These are phyloP conservation scores for Poecilia picta DNA, from an alignment of 2,797 vertebrate genomes.

Conservation along the genomic window DNA sequence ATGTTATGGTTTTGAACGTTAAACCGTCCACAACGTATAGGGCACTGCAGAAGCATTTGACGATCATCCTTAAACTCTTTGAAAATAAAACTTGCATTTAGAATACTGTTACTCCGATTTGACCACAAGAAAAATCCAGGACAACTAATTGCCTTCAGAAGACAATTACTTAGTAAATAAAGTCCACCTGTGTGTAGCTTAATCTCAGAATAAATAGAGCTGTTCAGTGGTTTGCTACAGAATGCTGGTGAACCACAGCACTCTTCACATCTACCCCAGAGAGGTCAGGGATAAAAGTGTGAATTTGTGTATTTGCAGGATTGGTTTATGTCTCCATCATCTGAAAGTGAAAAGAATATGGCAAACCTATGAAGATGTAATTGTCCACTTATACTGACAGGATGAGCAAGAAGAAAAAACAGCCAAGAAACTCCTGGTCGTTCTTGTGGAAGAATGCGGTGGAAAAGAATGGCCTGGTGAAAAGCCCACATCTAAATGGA, in stretches of 20 bases:
- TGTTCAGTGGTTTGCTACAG: background rate
- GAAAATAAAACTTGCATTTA: background rate
- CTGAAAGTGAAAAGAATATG: background rate
- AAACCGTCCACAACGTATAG: background rate
- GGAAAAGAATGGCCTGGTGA: background rate
- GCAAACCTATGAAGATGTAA: background rate
- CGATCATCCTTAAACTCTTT: background rate
- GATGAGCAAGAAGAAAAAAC: background rate
- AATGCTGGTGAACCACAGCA: background rate
- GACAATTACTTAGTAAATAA: background rate
- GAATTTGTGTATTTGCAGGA: background rate
- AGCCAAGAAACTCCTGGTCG: background rate
- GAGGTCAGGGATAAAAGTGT: background rate
- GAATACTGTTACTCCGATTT: background rate
- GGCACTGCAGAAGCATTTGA: background rate
- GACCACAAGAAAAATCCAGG: background rate
- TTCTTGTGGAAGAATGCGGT: background rate
- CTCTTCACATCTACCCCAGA: background rate
- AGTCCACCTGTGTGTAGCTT: background rate
- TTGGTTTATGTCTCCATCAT: background rate
- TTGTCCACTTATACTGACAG: background rate
- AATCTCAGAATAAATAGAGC: background rate
- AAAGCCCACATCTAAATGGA: too few species aligned
- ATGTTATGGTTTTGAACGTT: constrained; percentile 26
- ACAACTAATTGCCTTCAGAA: background rate